Percentiles rank a stretch among this genome's conserved stretches.
phyloP scores from a whole-genome alignment of 1,140 invertebrate genomes.

The Orchestia grillus region DNA sequence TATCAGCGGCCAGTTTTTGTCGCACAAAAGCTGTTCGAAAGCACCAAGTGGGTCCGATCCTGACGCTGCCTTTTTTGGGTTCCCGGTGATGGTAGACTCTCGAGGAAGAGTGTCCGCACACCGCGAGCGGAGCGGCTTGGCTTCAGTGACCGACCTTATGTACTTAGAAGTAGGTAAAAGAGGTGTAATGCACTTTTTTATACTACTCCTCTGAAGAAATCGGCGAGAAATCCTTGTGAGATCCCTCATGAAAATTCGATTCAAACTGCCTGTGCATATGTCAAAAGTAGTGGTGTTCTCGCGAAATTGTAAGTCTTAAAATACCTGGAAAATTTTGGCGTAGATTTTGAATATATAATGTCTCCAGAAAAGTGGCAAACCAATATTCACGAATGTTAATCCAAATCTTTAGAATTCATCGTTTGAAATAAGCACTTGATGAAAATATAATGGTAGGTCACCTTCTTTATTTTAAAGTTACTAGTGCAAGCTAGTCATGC shows the following conservation, averaged over 20 bases:
- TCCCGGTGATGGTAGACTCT: background rate
- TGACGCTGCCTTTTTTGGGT: background rate
- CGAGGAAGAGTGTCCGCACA: background rate
- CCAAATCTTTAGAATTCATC: background rate
- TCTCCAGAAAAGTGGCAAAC: background rate
- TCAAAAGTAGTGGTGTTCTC: background rate
- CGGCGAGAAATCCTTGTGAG: too few relatives aligned
- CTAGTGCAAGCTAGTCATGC: too few relatives aligned
- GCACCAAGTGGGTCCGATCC: constrained; percentile 20
- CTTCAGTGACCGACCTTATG: background rate
- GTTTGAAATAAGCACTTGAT: too few relatives aligned
- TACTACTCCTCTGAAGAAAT: background rate
- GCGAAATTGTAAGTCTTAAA: too few relatives aligned
- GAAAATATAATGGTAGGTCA: too few relatives aligned
- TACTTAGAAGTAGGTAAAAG: too few relatives aligned
- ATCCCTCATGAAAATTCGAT: background rate
- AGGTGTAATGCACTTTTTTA: background rate
- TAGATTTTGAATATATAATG: background rate
- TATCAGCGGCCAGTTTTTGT: constrained; percentile 41
- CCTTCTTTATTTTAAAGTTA: too few relatives aligned
- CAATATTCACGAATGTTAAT: background rate
- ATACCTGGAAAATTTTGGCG: background rate
- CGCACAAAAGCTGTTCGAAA: constrained; percentile 31
- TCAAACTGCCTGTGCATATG: background rate
- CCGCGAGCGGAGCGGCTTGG: background rate